Conservation (phyloP, 2,888 invertebrate species). For the Andrena trimmerana region DNA sequence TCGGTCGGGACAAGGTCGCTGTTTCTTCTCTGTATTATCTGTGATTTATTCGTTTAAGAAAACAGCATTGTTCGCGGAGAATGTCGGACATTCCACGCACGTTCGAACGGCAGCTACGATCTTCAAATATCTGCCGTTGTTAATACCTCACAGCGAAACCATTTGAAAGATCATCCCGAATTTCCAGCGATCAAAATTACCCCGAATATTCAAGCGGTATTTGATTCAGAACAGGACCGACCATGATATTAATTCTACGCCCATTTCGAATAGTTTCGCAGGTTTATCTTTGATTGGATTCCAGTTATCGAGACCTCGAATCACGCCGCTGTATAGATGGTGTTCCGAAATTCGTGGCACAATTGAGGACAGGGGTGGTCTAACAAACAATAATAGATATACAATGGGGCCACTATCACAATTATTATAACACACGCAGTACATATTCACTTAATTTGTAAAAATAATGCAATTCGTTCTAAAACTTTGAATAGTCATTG, state of each 20-base stretch:
- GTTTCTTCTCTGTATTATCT: background rate
- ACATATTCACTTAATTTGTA: too few species aligned
- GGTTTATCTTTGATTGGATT: conserved; percentile 66
- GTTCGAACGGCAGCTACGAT: conserved; percentile 3
- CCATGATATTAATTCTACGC: conserved; percentile 66
- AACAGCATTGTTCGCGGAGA: background rate
- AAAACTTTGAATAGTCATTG: too few species aligned
- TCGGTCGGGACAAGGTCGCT: background rate
- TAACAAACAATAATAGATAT: background rate
- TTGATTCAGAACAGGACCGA: conserved; percentile 47
- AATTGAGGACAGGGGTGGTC: background rate
- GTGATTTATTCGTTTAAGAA: background rate
- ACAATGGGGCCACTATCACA: background rate
- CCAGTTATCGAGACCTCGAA: conserved; percentile 40
- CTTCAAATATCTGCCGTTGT: conserved; percentile 46
- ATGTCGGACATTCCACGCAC: background rate
- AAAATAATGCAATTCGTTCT: too few species aligned
- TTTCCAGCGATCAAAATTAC: conserved; percentile 55
- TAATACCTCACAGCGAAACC: conserved; percentile 31
- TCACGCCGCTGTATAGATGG: conserved; percentile 11
- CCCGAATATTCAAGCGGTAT: conserved; percentile 47
- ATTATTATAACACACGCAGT: background rate
- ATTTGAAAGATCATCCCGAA: conserved; percentile 53
- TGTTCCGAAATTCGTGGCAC: background rate
- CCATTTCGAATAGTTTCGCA: conserved; percentile 59